phyloP scores from a whole-genome alignment of 1,140 invertebrate species.

The Pantala flavescens region DNA sequence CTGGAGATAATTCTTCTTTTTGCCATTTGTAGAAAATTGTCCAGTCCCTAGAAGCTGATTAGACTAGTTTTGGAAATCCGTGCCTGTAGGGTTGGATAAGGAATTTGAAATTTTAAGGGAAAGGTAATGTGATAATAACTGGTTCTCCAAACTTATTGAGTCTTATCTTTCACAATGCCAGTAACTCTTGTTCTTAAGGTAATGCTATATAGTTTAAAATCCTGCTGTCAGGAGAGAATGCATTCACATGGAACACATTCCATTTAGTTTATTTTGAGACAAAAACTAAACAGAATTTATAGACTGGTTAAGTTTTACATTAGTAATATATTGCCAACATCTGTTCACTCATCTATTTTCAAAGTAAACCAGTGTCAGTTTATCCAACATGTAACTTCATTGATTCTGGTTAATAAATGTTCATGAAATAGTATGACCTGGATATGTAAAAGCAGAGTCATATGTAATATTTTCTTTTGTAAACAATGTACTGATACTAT shows the following conservation, averaged over 20 bases:
- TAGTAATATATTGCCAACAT: background rate
- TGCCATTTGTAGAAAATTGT: conserved; percentile 13
- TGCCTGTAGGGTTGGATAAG: conserved; percentile 12
- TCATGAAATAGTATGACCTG: background rate
- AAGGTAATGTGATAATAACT: conserved; percentile 13
- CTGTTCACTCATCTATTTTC: conserved; percentile 11
- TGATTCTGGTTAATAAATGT: background rate
- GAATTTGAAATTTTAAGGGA: conserved; percentile 5
- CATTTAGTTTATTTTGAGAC: background rate
- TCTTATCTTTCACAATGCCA: background rate
- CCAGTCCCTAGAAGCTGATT: conserved; percentile 8
- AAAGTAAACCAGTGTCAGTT: background rate
- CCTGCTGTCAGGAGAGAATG: background rate
- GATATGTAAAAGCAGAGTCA: background rate
- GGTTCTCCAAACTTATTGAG: background rate
- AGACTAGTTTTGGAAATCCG: conserved; percentile 13
- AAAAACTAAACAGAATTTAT: background rate
- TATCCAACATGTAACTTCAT: conserved; percentile 11
- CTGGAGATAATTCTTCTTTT: conserved; percentile 11
- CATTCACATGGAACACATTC: background rate
- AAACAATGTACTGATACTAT: conserved; percentile 16
- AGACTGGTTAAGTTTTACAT: background rate
- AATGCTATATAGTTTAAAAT: background rate
- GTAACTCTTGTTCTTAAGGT: background rate
- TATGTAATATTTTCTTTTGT: conserved; percentile 16